These are phyloP conservation scores for Aleiodes sp. DNA, from an alignment of 1,140 invertebrate species.

Conservation along the genomic window DNA sequence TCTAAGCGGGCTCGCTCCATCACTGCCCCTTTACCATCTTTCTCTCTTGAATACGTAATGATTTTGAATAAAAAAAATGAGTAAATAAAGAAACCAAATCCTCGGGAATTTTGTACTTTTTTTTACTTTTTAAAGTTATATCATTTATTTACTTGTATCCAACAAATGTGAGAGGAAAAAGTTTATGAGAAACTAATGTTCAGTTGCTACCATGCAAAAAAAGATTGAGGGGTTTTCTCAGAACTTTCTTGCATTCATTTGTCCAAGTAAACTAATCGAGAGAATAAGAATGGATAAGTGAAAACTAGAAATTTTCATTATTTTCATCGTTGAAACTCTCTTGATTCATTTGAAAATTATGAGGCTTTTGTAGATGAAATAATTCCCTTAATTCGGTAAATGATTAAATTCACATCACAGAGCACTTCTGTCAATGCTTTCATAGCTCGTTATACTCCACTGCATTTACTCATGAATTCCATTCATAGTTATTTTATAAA, in stretches of 20 bases:
- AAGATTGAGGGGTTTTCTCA: conserved; percentile 9
- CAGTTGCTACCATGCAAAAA: neutral
- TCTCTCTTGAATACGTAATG: neutral
- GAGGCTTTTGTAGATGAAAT: too few relatives aligned
- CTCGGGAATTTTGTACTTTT: neutral
- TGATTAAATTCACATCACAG: too few relatives aligned
- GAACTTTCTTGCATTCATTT: conserved; percentile 20
- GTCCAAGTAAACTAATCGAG: neutral
- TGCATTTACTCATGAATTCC: conserved; percentile 1
- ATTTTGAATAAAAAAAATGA: neutral
- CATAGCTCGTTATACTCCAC: neutral
- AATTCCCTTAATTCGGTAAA: neutral
- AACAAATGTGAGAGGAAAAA: neutral
- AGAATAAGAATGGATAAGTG: neutral
- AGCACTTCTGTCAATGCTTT: neutral
- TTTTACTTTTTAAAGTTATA: neutral
- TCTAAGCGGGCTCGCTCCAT: neutral
- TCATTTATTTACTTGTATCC: neutral
- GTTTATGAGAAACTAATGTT: conserved; percentile 13
- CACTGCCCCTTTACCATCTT: neutral
- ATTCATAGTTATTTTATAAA: neutral
- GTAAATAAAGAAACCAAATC: neutral
- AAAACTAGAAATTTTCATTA: neutral
- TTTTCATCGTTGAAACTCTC: neutral
- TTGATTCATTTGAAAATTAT: neutral